A percentile compares a stretch with the other conserved stretches of the same genome.
These are phyloP conservation scores for Hiodon alosoides DNA, from an alignment of 2,113 vertebrate genomes.

Conservation along the genomic window DNA sequence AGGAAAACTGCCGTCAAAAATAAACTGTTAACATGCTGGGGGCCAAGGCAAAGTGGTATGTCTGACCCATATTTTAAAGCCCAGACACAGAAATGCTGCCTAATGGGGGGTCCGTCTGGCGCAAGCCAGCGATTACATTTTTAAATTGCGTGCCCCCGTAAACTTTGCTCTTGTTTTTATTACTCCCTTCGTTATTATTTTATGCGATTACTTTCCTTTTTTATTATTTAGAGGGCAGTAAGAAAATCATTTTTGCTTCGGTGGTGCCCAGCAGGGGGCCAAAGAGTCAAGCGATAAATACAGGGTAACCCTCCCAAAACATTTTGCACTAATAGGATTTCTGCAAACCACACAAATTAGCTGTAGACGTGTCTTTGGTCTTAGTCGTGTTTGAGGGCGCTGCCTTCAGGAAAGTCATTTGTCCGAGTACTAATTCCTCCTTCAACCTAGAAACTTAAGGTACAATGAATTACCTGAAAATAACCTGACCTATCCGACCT, in stretches of 20 bases:
- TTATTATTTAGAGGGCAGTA: conserved; percentile 50
- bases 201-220: conserved; percentile 48
- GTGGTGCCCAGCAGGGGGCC: conserved; percentile 35
- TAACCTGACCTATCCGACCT: too few species aligned
- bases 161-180: conserved; percentile 24
- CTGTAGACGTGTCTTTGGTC: background rate
- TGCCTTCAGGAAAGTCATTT: background rate
- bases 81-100: conserved; percentile 42
- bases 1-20: background rate
- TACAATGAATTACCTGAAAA: too few species aligned
- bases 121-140: conserved; percentile 52
- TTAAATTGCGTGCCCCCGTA: conserved; percentile 47
- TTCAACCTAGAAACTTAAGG: too few species aligned
- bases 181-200: conserved; percentile 47
- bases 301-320: background rate
- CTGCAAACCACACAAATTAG: background rate
- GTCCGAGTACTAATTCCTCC: background rate
- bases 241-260: conserved; percentile 36
- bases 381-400: background rate
- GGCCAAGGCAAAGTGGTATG: background rate
- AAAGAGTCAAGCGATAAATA: conserved; percentile 34
- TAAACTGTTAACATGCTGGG: conserved; percentile 4
- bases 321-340: background rate
- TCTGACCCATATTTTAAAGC: conserved; percentile 58
- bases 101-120: conserved; percentile 51